Conservation (phyloP, 2,113 vertebrate species). For the Perccottus glenii region DNA sequence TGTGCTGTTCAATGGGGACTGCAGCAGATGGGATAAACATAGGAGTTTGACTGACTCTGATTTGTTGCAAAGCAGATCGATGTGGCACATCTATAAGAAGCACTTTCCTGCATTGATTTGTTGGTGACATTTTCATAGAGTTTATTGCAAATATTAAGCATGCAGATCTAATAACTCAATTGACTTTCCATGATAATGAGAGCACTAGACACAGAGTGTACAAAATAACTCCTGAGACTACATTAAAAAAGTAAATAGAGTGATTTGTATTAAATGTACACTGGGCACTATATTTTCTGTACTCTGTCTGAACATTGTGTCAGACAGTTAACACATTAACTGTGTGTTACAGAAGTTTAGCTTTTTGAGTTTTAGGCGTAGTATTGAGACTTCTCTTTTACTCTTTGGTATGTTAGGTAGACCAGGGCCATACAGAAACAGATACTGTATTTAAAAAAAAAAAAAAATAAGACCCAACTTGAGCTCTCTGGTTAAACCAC, state of each 20-base stretch:
- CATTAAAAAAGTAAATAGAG: background rate
- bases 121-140: conserved; percentile 6
- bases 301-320: too few relatives aligned
- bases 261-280: background rate
- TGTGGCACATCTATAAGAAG: background rate
- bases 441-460: too few relatives aligned
- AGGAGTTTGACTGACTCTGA: background rate
- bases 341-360: too few relatives aligned
- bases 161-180: conserved; percentile 1
- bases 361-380: too few relatives aligned
- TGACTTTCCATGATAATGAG: background rate
- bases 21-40: conserved; percentile 2
- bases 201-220: background rate
- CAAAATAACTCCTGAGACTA: background rate
- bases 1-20: background rate
- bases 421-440: too few relatives aligned
- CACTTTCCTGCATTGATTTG: background rate
- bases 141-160: conserved; percentile 1
- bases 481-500: too few relatives aligned
- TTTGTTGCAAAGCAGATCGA: conserved; percentile 1
- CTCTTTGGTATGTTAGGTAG: too few relatives aligned
- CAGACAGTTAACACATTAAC: too few relatives aligned
- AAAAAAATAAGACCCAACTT: too few relatives aligned
- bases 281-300: background rate
- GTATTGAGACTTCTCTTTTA: too few relatives aligned